Conservation (phyloP, 2,797 vertebrate genomes). For the Graptemys geographica region DNA sequence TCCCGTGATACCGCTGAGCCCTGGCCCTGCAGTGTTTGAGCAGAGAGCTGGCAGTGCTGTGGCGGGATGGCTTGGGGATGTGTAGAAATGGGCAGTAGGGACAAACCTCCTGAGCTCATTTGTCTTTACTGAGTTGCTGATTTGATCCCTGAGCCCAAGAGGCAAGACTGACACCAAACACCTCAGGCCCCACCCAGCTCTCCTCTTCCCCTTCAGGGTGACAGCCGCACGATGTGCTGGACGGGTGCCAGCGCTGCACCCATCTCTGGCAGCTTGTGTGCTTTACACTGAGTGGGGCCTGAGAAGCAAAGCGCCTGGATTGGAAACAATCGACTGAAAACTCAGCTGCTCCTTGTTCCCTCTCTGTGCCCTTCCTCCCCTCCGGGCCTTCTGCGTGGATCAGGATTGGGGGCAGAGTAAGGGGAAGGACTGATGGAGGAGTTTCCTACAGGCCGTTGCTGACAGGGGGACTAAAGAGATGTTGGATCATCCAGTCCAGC, state of each 20-base stretch:
- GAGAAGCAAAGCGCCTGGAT: background rate
- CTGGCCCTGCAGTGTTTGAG: background rate
- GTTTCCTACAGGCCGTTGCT: background rate
- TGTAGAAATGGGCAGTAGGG: background rate
- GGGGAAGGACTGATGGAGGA: background rate
- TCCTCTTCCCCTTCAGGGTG: background rate
- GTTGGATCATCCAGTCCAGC: background rate
- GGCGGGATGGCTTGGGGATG: background rate
- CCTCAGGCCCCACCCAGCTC: background rate
- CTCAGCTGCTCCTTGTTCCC: background rate
- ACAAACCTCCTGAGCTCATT: background rate
- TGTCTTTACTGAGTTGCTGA: background rate
- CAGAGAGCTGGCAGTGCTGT: background rate
- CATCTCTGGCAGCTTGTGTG: background rate
- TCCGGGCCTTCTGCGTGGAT: background rate
- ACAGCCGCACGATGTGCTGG: background rate
- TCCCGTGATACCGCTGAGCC: background rate
- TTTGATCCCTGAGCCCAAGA: background rate
- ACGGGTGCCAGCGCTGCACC: background rate
- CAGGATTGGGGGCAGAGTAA: background rate
- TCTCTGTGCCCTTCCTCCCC: background rate
- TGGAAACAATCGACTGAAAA: background rate
- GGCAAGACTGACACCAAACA: background rate
- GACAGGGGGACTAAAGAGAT: background rate
- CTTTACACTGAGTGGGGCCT: background rate